Evolutionary conservation across 2,888 invertebrate species (phyloP).

Genomic region (Notodonta dromedarius): DNA sequence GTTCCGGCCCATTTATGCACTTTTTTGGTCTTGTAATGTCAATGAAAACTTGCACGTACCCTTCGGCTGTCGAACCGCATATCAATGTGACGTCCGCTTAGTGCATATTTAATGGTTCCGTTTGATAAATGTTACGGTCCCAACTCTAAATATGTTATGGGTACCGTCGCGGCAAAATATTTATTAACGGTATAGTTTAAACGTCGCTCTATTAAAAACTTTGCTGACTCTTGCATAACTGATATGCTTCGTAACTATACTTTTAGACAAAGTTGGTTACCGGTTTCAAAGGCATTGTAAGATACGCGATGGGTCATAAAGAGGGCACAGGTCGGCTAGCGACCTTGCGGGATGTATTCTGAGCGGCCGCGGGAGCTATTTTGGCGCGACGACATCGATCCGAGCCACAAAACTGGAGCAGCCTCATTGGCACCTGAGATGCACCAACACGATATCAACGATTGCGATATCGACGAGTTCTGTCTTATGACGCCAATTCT

Average conservation of each 20-base stretch:
- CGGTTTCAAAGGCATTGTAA: constrained; percentile 47
- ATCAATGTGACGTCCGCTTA: constrained; percentile 36
- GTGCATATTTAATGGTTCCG: constrained; percentile 42
- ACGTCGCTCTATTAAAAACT: constrained; percentile 1
- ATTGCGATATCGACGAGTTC: constrained; percentile 58
- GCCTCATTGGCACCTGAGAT: constrained; percentile 73
- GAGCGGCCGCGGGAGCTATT: constrained; percentile 68
- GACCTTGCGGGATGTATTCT: constrained; percentile 68
- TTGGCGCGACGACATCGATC: constrained; percentile 71
- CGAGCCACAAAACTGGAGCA: constrained; percentile 67
- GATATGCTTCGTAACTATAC: constrained; percentile 14
- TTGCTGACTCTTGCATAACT: not conserved
- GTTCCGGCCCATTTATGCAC: constrained; percentile 56
- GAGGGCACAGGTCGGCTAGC: constrained; percentile 65
- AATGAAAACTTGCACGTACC: constrained; percentile 55
- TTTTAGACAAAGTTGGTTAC: constrained; percentile 40
- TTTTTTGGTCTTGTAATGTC: constrained; percentile 57
- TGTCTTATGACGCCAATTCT: constrained; percentile 24
- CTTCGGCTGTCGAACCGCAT: constrained; percentile 41
- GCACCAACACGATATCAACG: constrained; percentile 55
- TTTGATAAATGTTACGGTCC: constrained; percentile 28
- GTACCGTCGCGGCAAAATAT: constrained; percentile 13
- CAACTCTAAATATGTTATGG: constrained; percentile 22
- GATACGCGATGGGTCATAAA: constrained; percentile 57
- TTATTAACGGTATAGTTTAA: constrained; percentile 24